These are phyloP conservation scores for Nycticebus coucang DNA, from an alignment of 2,113 vertebrate species.

Conservation along the genomic window DNA sequence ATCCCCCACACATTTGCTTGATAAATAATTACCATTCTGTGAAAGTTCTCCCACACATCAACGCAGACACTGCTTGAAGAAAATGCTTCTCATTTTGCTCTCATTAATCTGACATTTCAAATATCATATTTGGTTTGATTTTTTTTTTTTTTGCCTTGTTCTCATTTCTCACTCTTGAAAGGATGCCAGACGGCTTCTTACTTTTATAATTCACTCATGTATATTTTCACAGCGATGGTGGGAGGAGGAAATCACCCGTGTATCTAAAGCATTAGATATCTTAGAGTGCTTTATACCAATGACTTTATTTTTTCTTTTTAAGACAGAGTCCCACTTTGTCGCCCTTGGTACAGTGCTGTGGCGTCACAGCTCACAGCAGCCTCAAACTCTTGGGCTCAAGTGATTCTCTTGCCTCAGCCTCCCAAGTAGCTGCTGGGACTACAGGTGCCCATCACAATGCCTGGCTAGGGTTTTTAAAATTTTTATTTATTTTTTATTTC, in stretches of 20 bases:
- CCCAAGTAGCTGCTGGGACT: too few species aligned
- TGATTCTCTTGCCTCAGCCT: too few species aligned
- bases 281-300: background rate
- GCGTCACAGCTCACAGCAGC: too few species aligned
- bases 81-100: slow-evolving; percentile 24
- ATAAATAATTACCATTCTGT: slow-evolving; percentile 29
- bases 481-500: too few species aligned
- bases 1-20: background rate
- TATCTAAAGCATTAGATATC: background rate
- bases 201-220: background rate
- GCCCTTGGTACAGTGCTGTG: too few species aligned
- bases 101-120: slow-evolving; percentile 27
- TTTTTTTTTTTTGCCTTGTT: background rate
- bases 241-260: background rate
- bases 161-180: background rate
- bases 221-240: background rate
- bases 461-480: too few species aligned
- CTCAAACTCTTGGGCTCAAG: too few species aligned
- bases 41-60: background rate
- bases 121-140: background rate
- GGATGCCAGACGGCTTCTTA: background rate
- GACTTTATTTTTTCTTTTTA: background rate
- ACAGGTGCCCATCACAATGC: too few species aligned
- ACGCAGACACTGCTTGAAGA: slow-evolving; percentile 44
- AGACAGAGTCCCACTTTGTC: too few species aligned